Conservation (phyloP, 2,113 vertebrate species). For the Calyptomena viridis region DNA sequence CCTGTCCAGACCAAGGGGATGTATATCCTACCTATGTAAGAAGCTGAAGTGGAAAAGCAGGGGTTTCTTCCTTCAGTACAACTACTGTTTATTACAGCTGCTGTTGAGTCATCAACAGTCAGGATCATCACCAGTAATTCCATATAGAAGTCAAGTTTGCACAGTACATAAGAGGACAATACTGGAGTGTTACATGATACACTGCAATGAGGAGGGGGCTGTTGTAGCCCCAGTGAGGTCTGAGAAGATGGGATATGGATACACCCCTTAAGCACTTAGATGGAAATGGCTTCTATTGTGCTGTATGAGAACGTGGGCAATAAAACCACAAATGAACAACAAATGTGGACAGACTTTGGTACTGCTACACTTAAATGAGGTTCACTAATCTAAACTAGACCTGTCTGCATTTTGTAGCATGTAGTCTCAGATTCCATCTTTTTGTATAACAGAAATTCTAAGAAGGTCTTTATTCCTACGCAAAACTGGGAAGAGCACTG, state of each 20-base stretch:
- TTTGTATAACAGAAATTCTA: not conserved
- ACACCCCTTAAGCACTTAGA: not conserved
- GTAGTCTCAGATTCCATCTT: not conserved
- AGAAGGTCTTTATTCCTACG: not conserved
- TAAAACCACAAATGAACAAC: not conserved
- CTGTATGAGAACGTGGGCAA: not conserved
- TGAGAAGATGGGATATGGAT: not conserved
- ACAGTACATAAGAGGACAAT: not conserved
- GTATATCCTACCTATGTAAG: not conserved
- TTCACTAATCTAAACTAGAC: not conserved
- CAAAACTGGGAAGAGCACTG: not conserved
- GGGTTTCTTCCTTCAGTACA: not conserved
- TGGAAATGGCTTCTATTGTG: not conserved
- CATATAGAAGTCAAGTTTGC: not conserved
- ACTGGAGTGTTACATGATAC: not conserved
- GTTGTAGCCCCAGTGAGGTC: not conserved
- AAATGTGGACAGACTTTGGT: too few relatives aligned
- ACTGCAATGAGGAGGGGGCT: not conserved
- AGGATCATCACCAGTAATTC: not conserved
- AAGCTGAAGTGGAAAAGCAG: not conserved
- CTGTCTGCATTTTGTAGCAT: not conserved
- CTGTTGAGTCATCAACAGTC: rapidly evolving
- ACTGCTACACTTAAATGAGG: not conserved
- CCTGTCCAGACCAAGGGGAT: not conserved
- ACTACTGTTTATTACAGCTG: not conserved